A percentile compares a stretch with the other conserved stretches of the same genome.
phyloP scores from a whole-genome alignment of 2,113 vertebrate species.

The Onychostruthus taczanowskii region DNA sequence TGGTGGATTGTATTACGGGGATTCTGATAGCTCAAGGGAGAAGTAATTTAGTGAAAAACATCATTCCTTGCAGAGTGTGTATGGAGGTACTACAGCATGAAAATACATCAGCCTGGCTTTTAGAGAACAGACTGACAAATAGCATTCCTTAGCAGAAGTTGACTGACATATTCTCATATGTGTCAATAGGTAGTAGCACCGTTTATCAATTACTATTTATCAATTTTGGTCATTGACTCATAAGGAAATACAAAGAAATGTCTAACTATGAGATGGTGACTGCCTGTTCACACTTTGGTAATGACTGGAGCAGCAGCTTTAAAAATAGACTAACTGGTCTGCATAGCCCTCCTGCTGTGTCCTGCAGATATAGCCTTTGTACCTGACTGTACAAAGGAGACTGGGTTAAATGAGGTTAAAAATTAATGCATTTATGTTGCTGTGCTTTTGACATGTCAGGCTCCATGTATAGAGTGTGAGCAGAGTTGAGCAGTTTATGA shows the following conservation, averaged over 20 bases:
- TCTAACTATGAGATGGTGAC: background rate
- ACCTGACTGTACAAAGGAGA: background rate
- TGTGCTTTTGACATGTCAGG: background rate
- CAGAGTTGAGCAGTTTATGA: background rate
- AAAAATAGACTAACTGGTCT: background rate
- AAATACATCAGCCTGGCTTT: background rate
- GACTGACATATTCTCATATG: background rate
- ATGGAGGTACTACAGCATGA: background rate
- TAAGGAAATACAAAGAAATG: background rate
- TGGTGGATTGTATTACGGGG: rapidly evolving
- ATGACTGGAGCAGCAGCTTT: background rate
- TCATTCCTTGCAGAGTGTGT: background rate
- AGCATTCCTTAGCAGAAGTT: background rate
- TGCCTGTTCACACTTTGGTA: background rate
- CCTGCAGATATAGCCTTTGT: background rate
- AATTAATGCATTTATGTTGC: background rate
- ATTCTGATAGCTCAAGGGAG: background rate
- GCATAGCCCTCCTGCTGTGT: background rate
- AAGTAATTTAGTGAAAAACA: background rate
- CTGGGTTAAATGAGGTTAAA: background rate
- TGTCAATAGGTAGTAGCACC: background rate
- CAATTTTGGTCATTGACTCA: background rate
- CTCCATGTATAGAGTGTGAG: background rate
- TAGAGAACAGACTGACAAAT: background rate
- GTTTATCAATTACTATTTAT: background rate